Evolutionary conservation across 1,140 invertebrate species (phyloP), one percentile per base, ranked within the genome.

Genomic region (Drosophila ironensis): DNA sequence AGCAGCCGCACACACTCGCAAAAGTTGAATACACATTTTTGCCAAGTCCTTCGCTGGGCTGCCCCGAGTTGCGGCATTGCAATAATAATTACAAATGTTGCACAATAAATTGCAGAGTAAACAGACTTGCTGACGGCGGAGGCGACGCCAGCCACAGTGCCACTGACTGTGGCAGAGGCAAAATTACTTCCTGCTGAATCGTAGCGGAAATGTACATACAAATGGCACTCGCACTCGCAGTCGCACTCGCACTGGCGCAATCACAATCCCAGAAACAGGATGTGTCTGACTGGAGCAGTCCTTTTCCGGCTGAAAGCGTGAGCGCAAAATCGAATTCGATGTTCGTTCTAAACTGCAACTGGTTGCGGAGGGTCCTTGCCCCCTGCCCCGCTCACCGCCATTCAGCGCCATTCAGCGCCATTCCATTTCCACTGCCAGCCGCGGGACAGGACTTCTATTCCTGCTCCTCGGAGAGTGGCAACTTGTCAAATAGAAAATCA

Each of bases 11-110:
- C 72, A 80, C 59, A 80, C 75, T 80, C 76, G 76, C 24, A 50
- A 30, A 71, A 27, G 19, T 61, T 48, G 30, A 56, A 47, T 47
- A 35, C 22, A 60, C 25, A 71, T 38, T 60, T 61, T 61, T 46
- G 35, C 54, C 66, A 20, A 41, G 68, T 44, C 67, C 63, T 61
- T 11, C 44, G 28, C n/a, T n/a, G 14, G 27, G 45, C 37, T 41
- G 53, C 35, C 42, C 40, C 47, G 57, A 30, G 57, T 33, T 60
- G 74, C 60, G 70, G 60, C 74, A 78, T 80, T 80, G 80, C 81
- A 86, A 86, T 84, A 87, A 88, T 87, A 87, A 87, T 88, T 87
- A 88, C 67, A 88, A 87, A 87, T 88, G 84, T 84, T 87, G 77
- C 84, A 88, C 84, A 84, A 87, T 86, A 84, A 84, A 86, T 84